Conservation (phyloP, 1,140 invertebrate species). For the Pseudoatta argentina region DNA sequence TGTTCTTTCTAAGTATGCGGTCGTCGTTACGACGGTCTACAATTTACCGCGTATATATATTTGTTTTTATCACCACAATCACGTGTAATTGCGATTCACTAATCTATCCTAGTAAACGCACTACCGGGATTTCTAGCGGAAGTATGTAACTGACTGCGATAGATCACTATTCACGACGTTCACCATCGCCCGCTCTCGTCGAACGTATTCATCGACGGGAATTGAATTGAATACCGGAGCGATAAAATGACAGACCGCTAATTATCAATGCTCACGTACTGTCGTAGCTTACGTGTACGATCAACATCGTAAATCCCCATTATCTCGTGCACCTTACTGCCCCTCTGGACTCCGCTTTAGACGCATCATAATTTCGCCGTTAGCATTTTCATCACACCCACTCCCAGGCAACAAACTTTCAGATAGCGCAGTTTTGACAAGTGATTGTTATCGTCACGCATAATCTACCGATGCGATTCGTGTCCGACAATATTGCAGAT, state of each 20-base stretch:
- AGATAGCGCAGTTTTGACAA: slow-evolving; percentile 13
- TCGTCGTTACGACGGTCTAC: slow-evolving; percentile 12
- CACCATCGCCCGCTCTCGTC: background rate
- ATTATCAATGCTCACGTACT: slow-evolving; percentile 22
- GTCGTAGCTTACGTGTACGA: slow-evolving; percentile 11
- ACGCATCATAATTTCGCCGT: background rate
- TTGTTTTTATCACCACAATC: background rate
- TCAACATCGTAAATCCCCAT: slow-evolving; percentile 32
- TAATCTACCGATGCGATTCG: slow-evolving; percentile 5
- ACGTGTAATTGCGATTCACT: slow-evolving; percentile 15
- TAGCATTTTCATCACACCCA: slow-evolving; percentile 27
- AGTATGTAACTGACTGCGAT: background rate
- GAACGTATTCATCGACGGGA: slow-evolving; percentile 3
- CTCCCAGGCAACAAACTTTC: background rate
- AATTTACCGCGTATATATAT: background rate
- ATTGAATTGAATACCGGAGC: slow-evolving; percentile 25
- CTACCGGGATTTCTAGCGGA: slow-evolving; percentile 38
- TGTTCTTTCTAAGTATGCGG: background rate
- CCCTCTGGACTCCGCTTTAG: background rate
- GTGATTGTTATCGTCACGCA: slow-evolving; percentile 27
- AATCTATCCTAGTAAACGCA: slow-evolving; percentile 7
- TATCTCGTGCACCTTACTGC: slow-evolving; percentile 12
- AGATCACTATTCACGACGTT: slow-evolving; percentile 5
- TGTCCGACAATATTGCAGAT: slow-evolving; percentile 5
- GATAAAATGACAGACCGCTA: slow-evolving; percentile 41